These are phyloP conservation scores for Idris sp. DNA, from an alignment of 1,140 invertebrate genomes.

Conservation along the genomic window DNA sequence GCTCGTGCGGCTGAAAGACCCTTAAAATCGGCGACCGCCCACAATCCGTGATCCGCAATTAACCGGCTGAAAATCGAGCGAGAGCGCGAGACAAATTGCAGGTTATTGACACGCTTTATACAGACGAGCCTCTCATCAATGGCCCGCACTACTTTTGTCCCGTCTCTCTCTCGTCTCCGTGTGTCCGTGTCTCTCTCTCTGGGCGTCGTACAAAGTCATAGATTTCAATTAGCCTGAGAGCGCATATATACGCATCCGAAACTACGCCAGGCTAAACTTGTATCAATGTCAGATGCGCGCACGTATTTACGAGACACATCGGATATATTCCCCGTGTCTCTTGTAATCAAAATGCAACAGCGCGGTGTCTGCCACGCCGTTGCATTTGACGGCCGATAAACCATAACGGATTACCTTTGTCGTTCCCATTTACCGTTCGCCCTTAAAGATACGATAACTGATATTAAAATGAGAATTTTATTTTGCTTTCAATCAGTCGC, in stretches of 20 bases:
- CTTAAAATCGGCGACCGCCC: constrained; percentile 37
- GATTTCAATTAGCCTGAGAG: constrained; percentile 73
- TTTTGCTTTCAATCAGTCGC: neutral
- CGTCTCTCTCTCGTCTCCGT: constrained; percentile 8
- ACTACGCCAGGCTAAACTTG: constrained; percentile 57
- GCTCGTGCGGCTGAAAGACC: constrained; percentile 9
- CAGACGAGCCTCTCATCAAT: constrained; percentile 62
- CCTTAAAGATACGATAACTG: constrained; percentile 41
- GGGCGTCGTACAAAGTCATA: constrained; percentile 70
- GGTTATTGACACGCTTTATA: constrained; percentile 66
- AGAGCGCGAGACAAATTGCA: constrained; percentile 65
- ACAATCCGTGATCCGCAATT: constrained; percentile 57
- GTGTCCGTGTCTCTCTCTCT: constrained; percentile 6
- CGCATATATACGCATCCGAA: constrained; percentile 41
- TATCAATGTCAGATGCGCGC: constrained; percentile 64
- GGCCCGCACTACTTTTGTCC: constrained; percentile 42
- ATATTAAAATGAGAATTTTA: constrained; percentile 24
- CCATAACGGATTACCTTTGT: constrained; percentile 53
- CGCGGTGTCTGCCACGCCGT: constrained; percentile 36
- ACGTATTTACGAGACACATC: constrained; percentile 55
- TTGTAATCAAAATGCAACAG: constrained; percentile 61
- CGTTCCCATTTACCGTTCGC: constrained; percentile 23
- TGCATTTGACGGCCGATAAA: constrained; percentile 60
- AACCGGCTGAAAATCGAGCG: constrained; percentile 63
- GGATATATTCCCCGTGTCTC: constrained; percentile 52